Base-by-base conservation (phyloP, 92 coral and sea anemone species). In the Desmophyllum pertusum region DNA sequence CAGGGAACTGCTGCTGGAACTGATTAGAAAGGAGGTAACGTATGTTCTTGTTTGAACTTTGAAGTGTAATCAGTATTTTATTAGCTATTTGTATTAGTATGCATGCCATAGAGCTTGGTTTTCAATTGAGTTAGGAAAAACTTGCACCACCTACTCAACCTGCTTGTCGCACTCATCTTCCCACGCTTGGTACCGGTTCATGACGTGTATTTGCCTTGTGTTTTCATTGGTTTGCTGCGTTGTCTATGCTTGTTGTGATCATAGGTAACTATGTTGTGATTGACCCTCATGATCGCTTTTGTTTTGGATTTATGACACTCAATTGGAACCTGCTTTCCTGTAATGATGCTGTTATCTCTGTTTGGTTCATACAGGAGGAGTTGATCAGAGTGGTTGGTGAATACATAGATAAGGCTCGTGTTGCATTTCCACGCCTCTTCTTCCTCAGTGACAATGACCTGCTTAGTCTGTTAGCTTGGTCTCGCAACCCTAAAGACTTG, bases 401-500 rank as follows among this genome's bases (percentile, higher is more conserved):
- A 31, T 94, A 94, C 86, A 90, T 91, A 71, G 91, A 92, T 53
- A 84, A 90, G 43, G 92, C 96, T 25, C 92, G 99, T 21, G 75
- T 61, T 25, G 87, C 88, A 9, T 96, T 96, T 66, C 97, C 98
- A 33, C 87, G 98, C 66, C 88, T 96, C 73, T 92, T 80, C 83
- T 92, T 96, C 84, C 84, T 96, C 25, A 92, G 99, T 76, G 97
- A 96, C 61, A 86, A 77, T 55, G 95, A 96, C 53, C 90, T 97
- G 35, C 97, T 97, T 4, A 83, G 94, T 78, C 80, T 94, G 30
- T 77, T 97, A 59, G 98, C 98, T 2, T 92, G 95, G 93, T 97
- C 98, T 35, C 94, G 98, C 27, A 93, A 97, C 63, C 99, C 99
- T 0, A 93, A 92, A 62, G 96, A 97, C 68, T 61, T 97, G 88